Evolutionary conservation across 2,888 invertebrate genomes (phyloP), one percentile per base, ranked within the genome.

Genomic region (Dicyrtoma fusca): DNA sequence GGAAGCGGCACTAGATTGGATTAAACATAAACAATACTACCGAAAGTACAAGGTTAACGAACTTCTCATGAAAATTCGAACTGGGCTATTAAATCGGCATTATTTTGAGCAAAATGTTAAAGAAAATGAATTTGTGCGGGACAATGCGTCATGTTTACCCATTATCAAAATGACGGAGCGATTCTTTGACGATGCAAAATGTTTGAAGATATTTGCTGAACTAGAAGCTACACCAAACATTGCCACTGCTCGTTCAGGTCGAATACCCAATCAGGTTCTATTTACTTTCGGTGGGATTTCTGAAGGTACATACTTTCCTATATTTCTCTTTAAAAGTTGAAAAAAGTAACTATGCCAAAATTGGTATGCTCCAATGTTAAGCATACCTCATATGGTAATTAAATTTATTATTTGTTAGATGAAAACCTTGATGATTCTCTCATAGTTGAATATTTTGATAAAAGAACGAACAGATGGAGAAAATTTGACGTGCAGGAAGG

Each of bases 1-100:
- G 94, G 92, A 93, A 82, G 87, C 91, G 42, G 91, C 93, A 21
- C 83, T 95, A 68, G 88, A 91, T 61, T 96, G 95, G 96, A 92
- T 96, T 72, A 90, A 94, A 81, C 87, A 89, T 79, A 90, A 92
- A 80, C 88, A 91, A 0, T 89, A 89, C 23, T 85, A 85, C 19
- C 88, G 95, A 59, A 91, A 90, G 84, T 86, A 86, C 70, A 87
- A 92, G 82, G 90, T 95, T 26, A 91, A 92, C 1, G 88, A 89
- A 68, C 84, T 94, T 23, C 90, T 94, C 89, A 88, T 88, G 74
- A 91, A 91, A 80, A 91, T 94, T 77, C 87, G 94, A 23, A 87
- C 94, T 10, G 91, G 94, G 76, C 86, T 95, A 42, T 86, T 96
- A 81, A 92, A 94, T 78, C 94, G 94, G 1, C 87, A 94, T 86